Evolutionary conservation across 2,888 invertebrate genomes (phyloP), one percentile per base, ranked within the genome.

Genomic region (Minunthozetes semirufus): DNA sequence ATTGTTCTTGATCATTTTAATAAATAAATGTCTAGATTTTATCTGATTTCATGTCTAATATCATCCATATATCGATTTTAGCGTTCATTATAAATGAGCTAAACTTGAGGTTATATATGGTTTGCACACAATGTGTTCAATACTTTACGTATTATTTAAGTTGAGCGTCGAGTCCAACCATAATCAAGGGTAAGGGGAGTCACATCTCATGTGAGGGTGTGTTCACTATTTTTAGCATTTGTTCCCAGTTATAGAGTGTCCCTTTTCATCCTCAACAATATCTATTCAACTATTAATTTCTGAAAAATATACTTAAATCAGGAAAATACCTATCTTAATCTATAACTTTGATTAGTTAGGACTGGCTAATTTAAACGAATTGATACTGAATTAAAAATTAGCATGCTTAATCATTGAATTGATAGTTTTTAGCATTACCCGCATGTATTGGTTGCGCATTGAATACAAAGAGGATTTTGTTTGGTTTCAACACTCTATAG

Each of bases 101-200:
- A 19, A 25, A 56, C 56, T 56, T 19, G 19, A 56, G 56, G 25
- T 22, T 56, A 22, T 56, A 25, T 56, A 56, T 56, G 56, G 25
- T 25, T 56, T 13, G 56, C 56, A 25, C 25, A 63, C 63, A 63
- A 63, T 63, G 33, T 33, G 63, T 63, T 63, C 63, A 61, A 61
- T 25, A 53, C 53, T 25, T 42, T 50, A 50, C 50, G 50, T 50
- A 61, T 61, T 61, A 61, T 63, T n/a, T 63, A 42, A 68, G 19
- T 68, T 17, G 17, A 63, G 11, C 15, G 68, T 22, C n/a, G 68
- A 46, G 68, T 68, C 68, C 68, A 68, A 61, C 22, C 22, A 68
- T 68, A 42, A 68, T 68, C 68, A 68, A 68, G 68, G 68, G 68
- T 68, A 68, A 68, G 68, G 68, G 68, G 68, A 33, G 22, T 15